These are phyloP conservation scores for Pectinophora gossypiella DNA, from an alignment of 1,140 invertebrate species.

Conservation along the genomic window DNA sequence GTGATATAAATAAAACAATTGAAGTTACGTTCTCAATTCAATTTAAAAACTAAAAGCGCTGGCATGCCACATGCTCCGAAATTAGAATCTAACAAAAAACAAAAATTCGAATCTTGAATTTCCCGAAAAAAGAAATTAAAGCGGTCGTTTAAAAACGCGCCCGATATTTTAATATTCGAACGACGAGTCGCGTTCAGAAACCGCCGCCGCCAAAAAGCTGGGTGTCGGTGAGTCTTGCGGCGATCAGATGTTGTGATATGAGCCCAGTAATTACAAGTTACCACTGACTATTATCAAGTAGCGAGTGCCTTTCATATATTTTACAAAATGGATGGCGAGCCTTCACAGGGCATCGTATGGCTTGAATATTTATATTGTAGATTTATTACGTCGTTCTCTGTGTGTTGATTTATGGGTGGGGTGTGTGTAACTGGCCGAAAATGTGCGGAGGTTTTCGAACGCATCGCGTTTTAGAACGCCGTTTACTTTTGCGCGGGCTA, in stretches of 20 bases:
- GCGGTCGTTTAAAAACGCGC: background rate
- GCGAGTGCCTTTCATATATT: conserved; percentile 64
- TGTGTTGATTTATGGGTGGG: conserved; percentile 44
- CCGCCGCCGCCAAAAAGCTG: conserved; percentile 35
- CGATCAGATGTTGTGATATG: conserved; percentile 56
- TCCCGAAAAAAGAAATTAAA: background rate
- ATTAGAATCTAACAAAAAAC: too few relatives aligned
- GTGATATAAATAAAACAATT: too few relatives aligned
- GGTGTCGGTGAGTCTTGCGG: conserved; percentile 34
- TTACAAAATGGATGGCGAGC: conserved; percentile 56
- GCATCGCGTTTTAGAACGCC: background rate
- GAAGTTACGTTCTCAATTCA: too few relatives aligned
- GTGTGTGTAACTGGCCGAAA: conserved; percentile 23
- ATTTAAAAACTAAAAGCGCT: too few relatives aligned
- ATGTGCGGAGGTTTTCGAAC: conserved; percentile 9
- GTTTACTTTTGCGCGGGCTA: too few relatives aligned
- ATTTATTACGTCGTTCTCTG: conserved; percentile 53
- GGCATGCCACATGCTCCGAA: too few relatives aligned
- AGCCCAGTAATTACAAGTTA: conserved; percentile 60
- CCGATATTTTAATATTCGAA: conserved; percentile 14
- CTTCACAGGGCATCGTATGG: conserved; percentile 34
- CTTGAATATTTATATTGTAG: conserved; percentile 64
- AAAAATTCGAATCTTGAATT: background rate
- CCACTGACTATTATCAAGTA: conserved; percentile 70
- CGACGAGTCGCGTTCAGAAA: conserved; percentile 10